Evolutionary conservation across 1,140 invertebrate genomes (phyloP), one percentile per base, ranked within the genome.

Genomic region (Aethina tumida): DNA sequence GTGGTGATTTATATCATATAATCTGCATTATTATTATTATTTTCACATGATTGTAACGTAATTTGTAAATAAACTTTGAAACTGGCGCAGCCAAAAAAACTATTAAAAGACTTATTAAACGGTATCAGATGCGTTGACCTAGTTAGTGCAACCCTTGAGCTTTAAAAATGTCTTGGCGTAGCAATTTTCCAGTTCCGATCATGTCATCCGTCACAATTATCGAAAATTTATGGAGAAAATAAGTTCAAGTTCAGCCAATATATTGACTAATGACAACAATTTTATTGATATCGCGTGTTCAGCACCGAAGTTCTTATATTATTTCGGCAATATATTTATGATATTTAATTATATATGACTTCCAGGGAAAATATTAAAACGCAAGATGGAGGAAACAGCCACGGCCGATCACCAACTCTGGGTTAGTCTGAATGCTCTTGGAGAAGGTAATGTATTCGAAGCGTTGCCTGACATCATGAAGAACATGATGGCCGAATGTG

Each of bases 391-490:
- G 22, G 40, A 38, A 24, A 30, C 34, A 24, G 20, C 32, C 10
- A 24, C 20, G 12, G 37, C 32, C 6, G 41, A 52, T 21, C 67
- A 68, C 42, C 49, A 62, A 9, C 39, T 71, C 18, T 71, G 67
- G 67, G 63, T 70, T 9, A 68, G 65, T 22, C 53, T 73, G 32
- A 70, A 58, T 47, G 59, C 67, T 27, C 53, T 60, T 17, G 62
- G 60, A 9, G 67, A 69, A 14, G 62, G 65, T 0, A 69, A 69
- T 48, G 49, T 71, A 3, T 71, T 70, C 41, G 59, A 58, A 12
- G 58, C 68, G 0, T 65, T 70, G 33, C 64, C 69, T 0, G 60
- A 64, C 39, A 35, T 71, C 2, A 37, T 52, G 29, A 61, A 62
- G 15, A 36, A 46, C 22, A 50, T 50, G 40, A 31, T 55, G 9